Base-by-base conservation (phyloP, 2,113 vertebrate genomes). In the Toxotes chatareus region DNA sequence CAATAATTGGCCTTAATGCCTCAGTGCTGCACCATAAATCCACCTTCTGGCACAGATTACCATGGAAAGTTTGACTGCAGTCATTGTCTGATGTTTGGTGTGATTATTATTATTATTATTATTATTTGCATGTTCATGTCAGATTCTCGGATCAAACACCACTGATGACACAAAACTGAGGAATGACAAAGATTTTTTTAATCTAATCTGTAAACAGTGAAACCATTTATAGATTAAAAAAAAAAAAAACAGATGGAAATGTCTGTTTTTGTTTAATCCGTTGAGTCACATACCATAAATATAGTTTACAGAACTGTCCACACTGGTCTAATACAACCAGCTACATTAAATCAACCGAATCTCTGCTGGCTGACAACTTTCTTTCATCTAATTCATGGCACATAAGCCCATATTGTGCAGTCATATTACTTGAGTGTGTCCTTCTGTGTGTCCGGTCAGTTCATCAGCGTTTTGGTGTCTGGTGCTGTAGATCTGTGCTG, bases 1-100 rank as follows among this genome's bases (percentile, higher is more conserved):
- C 81, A 73, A 61, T 83, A 80, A 84, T 46, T 76, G 74, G 51
- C 72, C 82, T 77, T 83, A 84, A 84, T 82, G 88, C 80, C 66
- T 86, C 86, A 53, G 47, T 10, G 77, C 87, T 51, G 73, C 49
- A 19, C 19, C 64, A 38, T 67, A 76, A 88, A 85, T 71, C 87
- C 80, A 56, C 80, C 80, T 66, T 44, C 79, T 66, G 85, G 70
- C 79, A 49, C 73, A 62, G 85, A 89, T 80, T 83, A 79, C 77
- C 68, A 16, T 31, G 70, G 32, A 78, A 85, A 83, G 69, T 87
- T 84, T 42, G 70, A 80, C 79, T 72, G 75, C 51, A 3, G 13
- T 61, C 46, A 49, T 67, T 68, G 76, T 78, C 72, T 76, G 57
- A 23, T 13, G 51, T 44, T 17, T 36, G 61, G 34, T 42, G 17